Base-by-base conservation (phyloP, 2,113 vertebrate species). In the Toxotes jaculatrix region DNA sequence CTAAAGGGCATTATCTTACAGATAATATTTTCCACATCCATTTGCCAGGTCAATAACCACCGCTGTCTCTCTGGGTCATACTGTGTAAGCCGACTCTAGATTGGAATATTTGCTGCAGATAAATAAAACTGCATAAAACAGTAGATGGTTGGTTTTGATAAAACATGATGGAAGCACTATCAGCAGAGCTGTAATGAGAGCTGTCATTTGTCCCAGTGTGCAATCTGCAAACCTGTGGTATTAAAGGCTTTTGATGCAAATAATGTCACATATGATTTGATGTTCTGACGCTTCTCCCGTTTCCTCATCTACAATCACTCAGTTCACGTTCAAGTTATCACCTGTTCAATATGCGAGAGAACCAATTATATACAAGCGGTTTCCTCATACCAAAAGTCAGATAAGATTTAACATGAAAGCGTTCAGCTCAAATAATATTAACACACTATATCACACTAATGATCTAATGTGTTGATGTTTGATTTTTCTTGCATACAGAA, bases 401-500 rank as follows among this genome's bases (percentile, higher is more conserved):
- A 74, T 31, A 13, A 1, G 13, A 27, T 55, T 65, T 4, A 45
- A 57, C 7, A 47, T 21, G 5, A 65, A 1, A 7, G 13, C 23
- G 38, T 57, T 75, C 16, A 36, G 6, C 19, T 47, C 14, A 56
- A 61, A 68, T 68, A 31, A 55, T 17, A 16, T 31, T 12, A 71
- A 68, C 3, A 1, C 49, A 43, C 5, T 0, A 0, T 60, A 57
- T 69, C 21, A 43, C 6, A 43, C 34, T 49, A 40, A 81, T 62
- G n/a, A 73, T 17, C 5, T 69, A 3, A 72, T 51, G 3, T 66
- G 32, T 53, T 67, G 19, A 59, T 79, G 40, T 84, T 79, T 83
- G 76, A 2, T 87, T 86, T 74, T 73, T 14, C 19, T 27, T 53
- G 17, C 38, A 1, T 62, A 13, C 92, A 99, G 98, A 99, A 87